Percentiles rank a stretch among this genome's conserved stretches.
phyloP scores from a whole-genome alignment of 2,797 vertebrate species.

The Arrhamphus sclerolepis region DNA sequence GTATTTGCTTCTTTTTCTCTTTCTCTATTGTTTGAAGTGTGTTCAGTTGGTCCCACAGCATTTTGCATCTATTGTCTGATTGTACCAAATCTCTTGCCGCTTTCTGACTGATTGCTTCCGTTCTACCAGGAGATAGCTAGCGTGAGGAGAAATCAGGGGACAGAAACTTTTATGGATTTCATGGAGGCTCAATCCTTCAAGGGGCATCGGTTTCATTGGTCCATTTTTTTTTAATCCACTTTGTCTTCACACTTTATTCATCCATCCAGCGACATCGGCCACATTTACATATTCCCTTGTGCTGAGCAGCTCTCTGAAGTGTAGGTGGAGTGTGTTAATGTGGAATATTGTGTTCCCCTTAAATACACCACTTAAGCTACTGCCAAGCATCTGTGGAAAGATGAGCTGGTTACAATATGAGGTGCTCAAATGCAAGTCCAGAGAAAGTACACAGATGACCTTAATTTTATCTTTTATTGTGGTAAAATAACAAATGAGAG shows the following conservation, averaged over 20 bases:
- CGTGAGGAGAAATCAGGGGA: slow-evolving; percentile 45
- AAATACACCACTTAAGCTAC: slow-evolving; percentile 18
- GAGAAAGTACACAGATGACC: background rate
- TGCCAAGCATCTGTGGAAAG: slow-evolving; percentile 24
- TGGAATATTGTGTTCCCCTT: slow-evolving; percentile 34
- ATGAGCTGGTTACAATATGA: slow-evolving; percentile 33
- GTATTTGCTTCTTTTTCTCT: slow-evolving; percentile 23
- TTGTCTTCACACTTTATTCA: slow-evolving; percentile 44
- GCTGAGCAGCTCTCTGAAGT: slow-evolving; percentile 38
- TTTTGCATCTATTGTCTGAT: slow-evolving; percentile 59
- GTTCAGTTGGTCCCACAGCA: slow-evolving; percentile 50
- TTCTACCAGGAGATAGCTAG: slow-evolving; percentile 24
- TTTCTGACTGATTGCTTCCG: slow-evolving; percentile 40
- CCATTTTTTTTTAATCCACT: slow-evolving; percentile 28
- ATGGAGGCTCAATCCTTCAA: slow-evolving; percentile 34
- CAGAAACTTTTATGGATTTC: slow-evolving; percentile 34
- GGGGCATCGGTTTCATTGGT: slow-evolving; percentile 22
- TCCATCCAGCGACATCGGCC: slow-evolving; percentile 36
- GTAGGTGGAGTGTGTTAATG: slow-evolving; percentile 48
- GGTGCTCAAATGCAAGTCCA: slow-evolving; percentile 24
- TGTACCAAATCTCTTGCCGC: slow-evolving; percentile 22
- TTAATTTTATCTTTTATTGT: background rate
- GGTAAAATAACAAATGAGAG: slow-evolving; percentile 27
- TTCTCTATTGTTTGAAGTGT: slow-evolving; percentile 49
- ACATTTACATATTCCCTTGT: slow-evolving; percentile 52